Base-by-base conservation (phyloP, 2,113 vertebrate species). In the Pyxicephalus adspersus region DNA sequence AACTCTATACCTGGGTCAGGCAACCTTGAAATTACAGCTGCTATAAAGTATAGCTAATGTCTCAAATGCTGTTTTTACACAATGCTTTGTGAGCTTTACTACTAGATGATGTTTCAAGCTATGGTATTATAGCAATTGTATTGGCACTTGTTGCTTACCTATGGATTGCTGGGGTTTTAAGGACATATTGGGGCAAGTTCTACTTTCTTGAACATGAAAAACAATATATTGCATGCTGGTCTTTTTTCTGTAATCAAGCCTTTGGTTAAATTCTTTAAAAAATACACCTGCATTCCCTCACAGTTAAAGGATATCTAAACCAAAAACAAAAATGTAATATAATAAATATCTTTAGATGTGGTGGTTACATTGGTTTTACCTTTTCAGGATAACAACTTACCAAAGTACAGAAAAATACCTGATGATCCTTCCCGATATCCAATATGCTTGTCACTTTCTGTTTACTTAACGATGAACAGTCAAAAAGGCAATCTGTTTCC, bases 201-300 rank as follows among this genome's bases (percentile, higher is more conserved):
- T 45, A 17, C 29, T 63, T 65, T 25, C 4, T 23, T 23, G 25
- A 18, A 17, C n/a, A 22, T 26, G 9, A 67, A 51, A 19, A 2
- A 17, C 58, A 68, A 34, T 22, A 22, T 64, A 38, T 60, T 79
- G 77, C 77, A 79, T 79, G 77, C 3, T 58, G 55, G 52, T 68
- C 29, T 34, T 38, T 67, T 22, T 52, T 66, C 50, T 54, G 22
- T 28, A 54, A 54, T 71, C 8, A 26, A 54, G 51, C 67, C 25
- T 71, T 71, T 50, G 8, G 9, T 26, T 54, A 45, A 8, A 45
- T 45, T 45, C 11, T 45, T 9, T 45, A 13, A 15, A 8, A 71
- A 54, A 7, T 52, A 20, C 26, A 11, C 22, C 50, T 71, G 38
- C 50, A 20, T 16, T 54, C 23, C 11, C 38, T 45, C 38, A 45